Conservation (phyloP, 2,797 vertebrate genomes). For the Arrhamphus sclerolepis region DNA sequence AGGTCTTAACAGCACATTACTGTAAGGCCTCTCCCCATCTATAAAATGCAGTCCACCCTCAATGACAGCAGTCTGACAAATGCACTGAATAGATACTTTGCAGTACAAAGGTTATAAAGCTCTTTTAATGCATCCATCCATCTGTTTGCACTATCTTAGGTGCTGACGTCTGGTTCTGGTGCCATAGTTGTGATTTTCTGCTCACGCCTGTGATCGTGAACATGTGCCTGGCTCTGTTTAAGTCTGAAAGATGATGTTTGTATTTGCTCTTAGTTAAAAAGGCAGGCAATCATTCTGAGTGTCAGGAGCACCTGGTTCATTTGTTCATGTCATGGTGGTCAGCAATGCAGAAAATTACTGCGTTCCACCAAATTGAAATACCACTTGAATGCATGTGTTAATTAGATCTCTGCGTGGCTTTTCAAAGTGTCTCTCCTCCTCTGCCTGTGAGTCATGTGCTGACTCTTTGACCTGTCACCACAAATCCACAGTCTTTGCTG, state of each 20-base stretch:
- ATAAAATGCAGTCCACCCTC: conserved; percentile 51
- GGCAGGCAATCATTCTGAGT: conserved; percentile 37
- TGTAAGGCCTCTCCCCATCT: conserved; percentile 60
- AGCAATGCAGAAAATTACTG: conserved; percentile 60
- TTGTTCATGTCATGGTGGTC: conserved; percentile 56
- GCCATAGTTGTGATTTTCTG: conserved; percentile 2
- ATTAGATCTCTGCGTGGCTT: conserved; percentile 70
- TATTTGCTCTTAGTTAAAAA: conserved; percentile 27
- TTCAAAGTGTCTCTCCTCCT: conserved; percentile 62
- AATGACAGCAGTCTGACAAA: conserved; percentile 50
- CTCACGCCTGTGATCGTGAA: neutral
- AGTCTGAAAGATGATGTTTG: conserved; percentile 18
- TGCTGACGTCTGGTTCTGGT: neutral
- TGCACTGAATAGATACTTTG: conserved; percentile 11
- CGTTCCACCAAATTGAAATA: conserved; percentile 68
- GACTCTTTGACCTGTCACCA: conserved; percentile 76
- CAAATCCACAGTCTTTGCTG: conserved; percentile 61
- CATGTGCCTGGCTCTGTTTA: conserved; percentile 14
- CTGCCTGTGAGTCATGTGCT: conserved; percentile 69
- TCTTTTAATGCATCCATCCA: neutral
- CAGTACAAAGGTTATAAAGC: conserved; percentile 5
- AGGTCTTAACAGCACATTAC: conserved; percentile 76
- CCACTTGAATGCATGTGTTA: conserved; percentile 70
- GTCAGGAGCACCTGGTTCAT: conserved; percentile 59
- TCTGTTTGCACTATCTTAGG: neutral